Percentiles rank a stretch among this genome's conserved stretches.
Evolutionary conservation across 92 coral and sea anemone species (phyloP).

Genomic region (Zoanthus gigantus): DNA sequence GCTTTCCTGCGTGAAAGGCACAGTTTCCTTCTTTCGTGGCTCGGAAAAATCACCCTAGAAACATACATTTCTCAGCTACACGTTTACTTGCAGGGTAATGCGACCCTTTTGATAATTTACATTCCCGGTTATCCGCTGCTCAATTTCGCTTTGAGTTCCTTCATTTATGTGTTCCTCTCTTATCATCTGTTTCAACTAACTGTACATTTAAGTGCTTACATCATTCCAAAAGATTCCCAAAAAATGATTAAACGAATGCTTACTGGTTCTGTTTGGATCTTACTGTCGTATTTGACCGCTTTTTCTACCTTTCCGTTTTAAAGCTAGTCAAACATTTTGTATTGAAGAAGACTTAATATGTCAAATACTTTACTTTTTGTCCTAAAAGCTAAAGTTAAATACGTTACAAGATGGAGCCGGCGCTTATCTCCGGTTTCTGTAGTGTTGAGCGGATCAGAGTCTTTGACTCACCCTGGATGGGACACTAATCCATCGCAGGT

Average conservation of each 20-base stretch:
- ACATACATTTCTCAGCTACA: constrained; percentile 89
- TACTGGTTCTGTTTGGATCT: constrained; percentile 65
- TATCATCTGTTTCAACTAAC: constrained; percentile 77
- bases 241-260: constrained; percentile 52
- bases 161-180: constrained; percentile 72
- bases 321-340: not conserved
- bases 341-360: too few relatives aligned
- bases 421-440: too few relatives aligned
- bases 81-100: constrained; percentile 81
- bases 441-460: too few relatives aligned
- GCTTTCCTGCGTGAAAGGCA: constrained; percentile 68
- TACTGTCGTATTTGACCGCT: constrained; percentile 55
- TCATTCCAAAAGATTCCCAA: constrained; percentile 69
- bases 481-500: too few relatives aligned
- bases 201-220: constrained; percentile 68
- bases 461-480: too few relatives aligned
- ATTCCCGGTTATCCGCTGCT: constrained; percentile 79
- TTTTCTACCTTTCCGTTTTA: not conserved
- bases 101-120: constrained; percentile 72
- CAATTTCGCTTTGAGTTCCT: constrained; percentile 74
- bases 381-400: too few relatives aligned
- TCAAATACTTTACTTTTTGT: too few relatives aligned
- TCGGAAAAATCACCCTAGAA: constrained; percentile 83
- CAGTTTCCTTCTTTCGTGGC: constrained; percentile 78
- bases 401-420: too few relatives aligned